Evolutionary conservation across 1,140 invertebrate species (phyloP).

Genomic region (Temnothorax longispinosus): DNA sequence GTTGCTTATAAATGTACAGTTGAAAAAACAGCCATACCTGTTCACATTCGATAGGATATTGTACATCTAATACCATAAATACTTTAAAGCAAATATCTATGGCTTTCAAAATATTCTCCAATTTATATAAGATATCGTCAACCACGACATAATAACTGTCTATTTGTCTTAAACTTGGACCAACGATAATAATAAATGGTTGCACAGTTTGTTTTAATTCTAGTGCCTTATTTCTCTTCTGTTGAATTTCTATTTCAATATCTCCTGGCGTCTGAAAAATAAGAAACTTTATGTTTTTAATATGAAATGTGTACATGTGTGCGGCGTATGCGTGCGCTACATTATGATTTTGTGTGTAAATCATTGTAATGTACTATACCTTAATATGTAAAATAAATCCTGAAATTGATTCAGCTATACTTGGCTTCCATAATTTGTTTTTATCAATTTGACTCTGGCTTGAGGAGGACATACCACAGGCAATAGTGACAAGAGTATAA

Average conservation of each 20-base stretch:
- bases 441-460: background rate
- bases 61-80: background rate
- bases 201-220: background rate
- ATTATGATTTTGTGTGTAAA: too few species aligned
- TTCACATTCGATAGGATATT: background rate
- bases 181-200: background rate
- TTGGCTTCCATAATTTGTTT: background rate
- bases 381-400: slow-evolving; percentile 3
- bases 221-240: background rate
- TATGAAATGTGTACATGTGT: background rate
- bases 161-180: background rate
- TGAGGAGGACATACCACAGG: background rate
- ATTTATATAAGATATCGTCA: background rate
- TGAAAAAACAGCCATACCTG: background rate
- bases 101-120: background rate
- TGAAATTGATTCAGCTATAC: background rate
- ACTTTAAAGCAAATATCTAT: background rate
- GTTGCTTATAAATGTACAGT: background rate
- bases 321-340: too few species aligned
- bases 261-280: background rate
- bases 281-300: background rate
- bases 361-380: too few species aligned
- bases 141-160: background rate
- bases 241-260: background rate
- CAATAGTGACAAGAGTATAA: background rate